Evolutionary conservation across 2,888 invertebrate genomes (phyloP).

Genomic region (Bembecia ichneumoniformis): DNA sequence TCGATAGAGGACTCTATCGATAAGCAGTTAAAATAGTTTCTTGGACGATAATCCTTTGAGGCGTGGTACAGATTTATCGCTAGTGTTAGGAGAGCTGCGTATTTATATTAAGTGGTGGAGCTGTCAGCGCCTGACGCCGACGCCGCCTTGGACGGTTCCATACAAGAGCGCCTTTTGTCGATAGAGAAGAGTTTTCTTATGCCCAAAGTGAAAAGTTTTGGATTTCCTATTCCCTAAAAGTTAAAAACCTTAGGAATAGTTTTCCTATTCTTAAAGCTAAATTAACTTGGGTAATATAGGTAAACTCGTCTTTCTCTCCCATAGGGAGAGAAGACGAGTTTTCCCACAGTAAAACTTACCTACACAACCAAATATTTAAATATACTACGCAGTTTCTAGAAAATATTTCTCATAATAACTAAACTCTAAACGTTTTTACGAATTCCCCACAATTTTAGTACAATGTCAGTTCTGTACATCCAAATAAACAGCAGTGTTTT

Average conservation of each 20-base stretch:
- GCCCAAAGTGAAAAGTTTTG: background rate
- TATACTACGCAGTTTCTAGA: too few relatives aligned
- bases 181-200: background rate
- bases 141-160: slow-evolving; percentile 53
- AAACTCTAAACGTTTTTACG: too few relatives aligned
- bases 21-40: slow-evolving; percentile 45
- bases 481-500: background rate
- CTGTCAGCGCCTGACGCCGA: slow-evolving; percentile 67
- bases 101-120: slow-evolving; percentile 70
- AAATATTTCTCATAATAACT: too few relatives aligned
- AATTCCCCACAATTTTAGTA: too few relatives aligned
- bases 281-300: too few relatives aligned
- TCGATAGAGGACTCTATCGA: slow-evolving; percentile 50
- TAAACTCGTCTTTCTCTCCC: too few relatives aligned
- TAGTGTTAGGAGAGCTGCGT: slow-evolving; percentile 56
- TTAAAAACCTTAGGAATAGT: too few relatives aligned
- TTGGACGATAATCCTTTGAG: slow-evolving; percentile 35
- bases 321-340: too few relatives aligned
- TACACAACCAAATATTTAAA: too few relatives aligned
- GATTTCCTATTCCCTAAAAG: too few relatives aligned
- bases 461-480: background rate
- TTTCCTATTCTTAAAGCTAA: too few relatives aligned
- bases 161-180: slow-evolving; percentile 34
- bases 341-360: too few relatives aligned
- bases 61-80: slow-evolving; percentile 56